phyloP scores from a whole-genome alignment of 37 sponge, comb jelly and placozoan species.

The Theonella swinhoei region DNA sequence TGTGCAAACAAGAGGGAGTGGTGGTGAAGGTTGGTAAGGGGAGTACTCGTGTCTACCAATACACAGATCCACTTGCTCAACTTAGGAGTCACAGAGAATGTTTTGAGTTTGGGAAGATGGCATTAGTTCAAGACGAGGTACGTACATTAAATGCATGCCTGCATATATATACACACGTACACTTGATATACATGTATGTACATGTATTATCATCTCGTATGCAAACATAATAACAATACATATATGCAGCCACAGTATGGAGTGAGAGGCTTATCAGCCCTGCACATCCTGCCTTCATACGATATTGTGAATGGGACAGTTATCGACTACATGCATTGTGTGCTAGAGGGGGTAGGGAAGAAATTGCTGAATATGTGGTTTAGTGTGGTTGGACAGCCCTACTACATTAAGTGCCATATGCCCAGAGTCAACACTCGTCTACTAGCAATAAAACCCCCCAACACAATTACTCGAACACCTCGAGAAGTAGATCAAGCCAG shows the following conservation, averaged over 20 bases:
- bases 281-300: conserved; percentile 15
- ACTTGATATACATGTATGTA: too few relatives aligned
- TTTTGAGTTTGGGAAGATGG: not conserved
- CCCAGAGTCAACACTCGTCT: conserved; percentile 3
- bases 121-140: not conserved
- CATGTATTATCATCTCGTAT: too few relatives aligned
- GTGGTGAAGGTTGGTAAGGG: not conserved
- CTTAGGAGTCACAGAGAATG: not conserved
- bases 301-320: conserved; percentile 27
- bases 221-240: too few relatives aligned
- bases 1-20: conserved; percentile 29
- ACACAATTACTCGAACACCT: conserved; percentile 11
- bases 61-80: not conserved
- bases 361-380: conserved; percentile 29
- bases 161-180: not conserved
- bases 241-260: conserved; percentile 19
- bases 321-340: conserved; percentile 51
- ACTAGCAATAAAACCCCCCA: conserved; percentile 5
- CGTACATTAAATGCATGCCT: too few relatives aligned
- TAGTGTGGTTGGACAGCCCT: not conserved
- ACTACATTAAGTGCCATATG: conserved; percentile 11
- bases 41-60: not conserved
- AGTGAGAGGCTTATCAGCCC: conserved; percentile 27
- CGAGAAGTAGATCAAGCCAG: not conserved
- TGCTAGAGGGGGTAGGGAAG: conserved; percentile 27